Evolutionary conservation across 2,113 vertebrate species (phyloP).

Genomic region (Grammomys dolichurus): DNA sequence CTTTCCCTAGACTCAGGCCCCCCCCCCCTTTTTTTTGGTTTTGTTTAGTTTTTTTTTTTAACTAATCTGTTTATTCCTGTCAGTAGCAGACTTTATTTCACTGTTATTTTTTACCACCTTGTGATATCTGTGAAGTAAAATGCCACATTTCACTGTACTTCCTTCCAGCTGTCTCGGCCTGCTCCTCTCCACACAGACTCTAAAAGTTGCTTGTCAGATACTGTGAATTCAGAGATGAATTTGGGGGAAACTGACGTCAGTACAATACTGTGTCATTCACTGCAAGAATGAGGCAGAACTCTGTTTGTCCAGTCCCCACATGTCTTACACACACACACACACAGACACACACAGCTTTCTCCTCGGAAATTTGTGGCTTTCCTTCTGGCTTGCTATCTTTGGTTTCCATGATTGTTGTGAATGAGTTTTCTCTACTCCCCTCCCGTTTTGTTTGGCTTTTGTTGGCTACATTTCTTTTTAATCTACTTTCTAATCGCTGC

Average conservation of each 20-base stretch:
- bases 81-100: neutral
- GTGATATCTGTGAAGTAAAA: constrained; percentile 40
- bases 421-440: neutral
- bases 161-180: neutral
- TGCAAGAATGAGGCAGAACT: neutral
- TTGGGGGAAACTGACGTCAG: neutral
- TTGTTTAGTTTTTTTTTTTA: neutral
- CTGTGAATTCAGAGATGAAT: constrained; percentile 39
- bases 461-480: constrained; percentile 64
- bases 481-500: constrained; percentile 70
- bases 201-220: constrained; percentile 29
- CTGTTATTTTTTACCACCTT: constrained; percentile 16
- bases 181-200: constrained; percentile 52
- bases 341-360: neutral
- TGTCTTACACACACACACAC: neutral
- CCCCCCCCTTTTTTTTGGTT: no score
- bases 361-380: neutral
- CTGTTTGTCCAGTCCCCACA: neutral
- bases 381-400: neutral
- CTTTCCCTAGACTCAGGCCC: neutral
- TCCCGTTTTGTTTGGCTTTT: constrained; percentile 39
- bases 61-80: neutral
- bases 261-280: constrained; percentile 3
- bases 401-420: constrained; percentile 20
- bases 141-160: neutral